Percentiles rank a stretch among this genome's conserved stretches.
Evolutionary conservation across 2,113 vertebrate species (phyloP).

Genomic region (Bos taurus): ARS-UCD2.0 NC_037343.1:79711001-79711500

Average conservation of each 20-base stretch:
- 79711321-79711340: too few species aligned
- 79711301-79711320: neutral
- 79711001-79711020: neutral
- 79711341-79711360: neutral
- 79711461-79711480: neutral
- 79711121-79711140: neutral
- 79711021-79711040: neutral
- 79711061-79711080: neutral
- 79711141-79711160: neutral
- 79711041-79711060: neutral
- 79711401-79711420: neutral
- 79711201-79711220: conserved; percentile 61
- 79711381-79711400: neutral
- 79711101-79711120: neutral
- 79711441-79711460: neutral
- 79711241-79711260: conserved; percentile 42
- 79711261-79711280: conserved; percentile 32
- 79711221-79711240: neutral
- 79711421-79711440: neutral
- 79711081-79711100: neutral
- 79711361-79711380: neutral
- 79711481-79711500: neutral
- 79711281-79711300: neutral
- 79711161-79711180: neutral
- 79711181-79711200: neutral